Conservation (phyloP, 2,113 vertebrate species). For the Sminthopsis crassicaudata region DNA sequence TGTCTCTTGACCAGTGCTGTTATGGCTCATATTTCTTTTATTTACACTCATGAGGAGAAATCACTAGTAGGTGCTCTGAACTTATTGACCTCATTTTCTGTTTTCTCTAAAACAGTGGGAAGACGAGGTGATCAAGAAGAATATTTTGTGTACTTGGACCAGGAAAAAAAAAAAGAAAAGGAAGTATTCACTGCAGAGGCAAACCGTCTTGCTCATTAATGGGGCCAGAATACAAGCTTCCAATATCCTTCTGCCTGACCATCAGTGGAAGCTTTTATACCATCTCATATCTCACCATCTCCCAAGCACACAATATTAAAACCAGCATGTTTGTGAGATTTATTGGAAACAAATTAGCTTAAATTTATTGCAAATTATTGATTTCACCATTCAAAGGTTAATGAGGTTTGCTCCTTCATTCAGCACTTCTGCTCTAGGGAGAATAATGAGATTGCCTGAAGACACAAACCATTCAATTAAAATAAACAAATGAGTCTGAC, state of each 20-base stretch:
- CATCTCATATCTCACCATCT: constrained; percentile 50
- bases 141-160: background rate
- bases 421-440: constrained; percentile 71
- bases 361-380: constrained; percentile 90
- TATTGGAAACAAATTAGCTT: constrained; percentile 88
- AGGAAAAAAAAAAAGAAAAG: background rate
- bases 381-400: constrained; percentile 89
- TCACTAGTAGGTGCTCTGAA: background rate
- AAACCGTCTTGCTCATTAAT: background rate
- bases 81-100: constrained; percentile 27
- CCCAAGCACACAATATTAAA: constrained; percentile 26
- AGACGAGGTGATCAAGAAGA: constrained; percentile 17
- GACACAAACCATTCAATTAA: constrained; percentile 80
- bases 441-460: constrained; percentile 79
- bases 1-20: background rate
- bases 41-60: constrained; percentile 7
- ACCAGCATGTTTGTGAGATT: constrained; percentile 69
- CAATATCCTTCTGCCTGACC: background rate
- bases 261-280: constrained; percentile 1
- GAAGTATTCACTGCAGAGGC: background rate
- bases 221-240: background rate
- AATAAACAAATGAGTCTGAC: constrained; percentile 72
- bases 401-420: constrained; percentile 83
- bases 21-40: background rate
- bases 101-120: constrained; percentile 18